Evolutionary conservation across 2,113 vertebrate genomes (phyloP).

Genomic region (Gymnobelideus leadbeateri): DNA sequence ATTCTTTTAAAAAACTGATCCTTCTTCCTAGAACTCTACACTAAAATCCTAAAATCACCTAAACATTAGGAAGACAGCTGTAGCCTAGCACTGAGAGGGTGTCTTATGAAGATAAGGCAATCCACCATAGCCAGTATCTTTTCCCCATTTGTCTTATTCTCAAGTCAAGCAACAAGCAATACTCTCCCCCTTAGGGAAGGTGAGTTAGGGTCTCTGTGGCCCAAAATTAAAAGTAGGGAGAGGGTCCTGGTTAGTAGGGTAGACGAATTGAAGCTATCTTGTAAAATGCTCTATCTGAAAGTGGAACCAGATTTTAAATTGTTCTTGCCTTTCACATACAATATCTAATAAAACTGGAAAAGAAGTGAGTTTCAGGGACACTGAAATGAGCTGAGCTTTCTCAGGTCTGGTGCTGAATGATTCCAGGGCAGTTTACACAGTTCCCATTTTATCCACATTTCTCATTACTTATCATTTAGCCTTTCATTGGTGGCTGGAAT

Average conservation of each 20-base stretch:
- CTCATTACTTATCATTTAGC: neutral
- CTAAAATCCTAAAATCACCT: neutral
- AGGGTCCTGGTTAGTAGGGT: neutral
- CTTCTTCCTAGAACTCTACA: neutral
- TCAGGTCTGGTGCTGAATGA: conserved; percentile 28
- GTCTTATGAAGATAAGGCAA: neutral
- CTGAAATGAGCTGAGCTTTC: conserved; percentile 40
- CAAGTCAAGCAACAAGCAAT: neutral
- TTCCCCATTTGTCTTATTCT: neutral
- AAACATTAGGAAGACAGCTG: neutral
- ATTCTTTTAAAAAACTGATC: neutral
- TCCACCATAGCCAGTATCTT: neutral
- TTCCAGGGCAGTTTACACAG: neutral
- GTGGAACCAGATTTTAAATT: neutral
- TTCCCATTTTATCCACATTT: neutral
- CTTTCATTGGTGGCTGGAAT: conserved; percentile 19
- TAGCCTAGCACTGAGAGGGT: neutral
- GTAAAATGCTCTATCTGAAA: neutral
- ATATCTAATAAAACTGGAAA: conserved; percentile 45
- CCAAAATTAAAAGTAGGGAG: neutral
- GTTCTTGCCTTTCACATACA: neutral
- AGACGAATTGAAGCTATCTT: neutral
- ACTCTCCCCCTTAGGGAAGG: neutral
- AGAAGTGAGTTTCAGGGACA: conserved; percentile 27
- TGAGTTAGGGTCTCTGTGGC: neutral